Percentiles rank a stretch among this genome's conserved stretches.
Evolutionary conservation across 2,113 vertebrate species (phyloP).

Genomic region (Eira barbara): DNA sequence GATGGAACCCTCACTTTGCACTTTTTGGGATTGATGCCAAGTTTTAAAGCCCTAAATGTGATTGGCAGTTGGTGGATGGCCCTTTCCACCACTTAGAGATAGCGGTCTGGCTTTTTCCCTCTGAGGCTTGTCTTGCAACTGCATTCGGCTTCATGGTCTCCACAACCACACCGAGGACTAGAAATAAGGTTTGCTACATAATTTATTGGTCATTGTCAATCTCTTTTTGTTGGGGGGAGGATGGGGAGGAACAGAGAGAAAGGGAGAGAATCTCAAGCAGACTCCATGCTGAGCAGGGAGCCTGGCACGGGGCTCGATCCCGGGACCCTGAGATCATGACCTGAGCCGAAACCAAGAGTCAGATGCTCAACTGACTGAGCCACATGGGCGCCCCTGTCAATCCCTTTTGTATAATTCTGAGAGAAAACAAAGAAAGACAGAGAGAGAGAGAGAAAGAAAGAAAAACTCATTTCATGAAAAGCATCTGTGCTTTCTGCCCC

Average conservation of each 20-base stretch:
- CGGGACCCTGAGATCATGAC: not conserved
- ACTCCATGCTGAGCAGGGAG: not conserved
- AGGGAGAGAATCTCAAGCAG: not conserved
- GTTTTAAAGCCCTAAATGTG: constrained; percentile 13
- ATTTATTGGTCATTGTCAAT: not conserved
- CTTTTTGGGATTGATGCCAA: constrained; percentile 19
- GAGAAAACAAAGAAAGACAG: not conserved
- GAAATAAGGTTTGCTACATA: not conserved
- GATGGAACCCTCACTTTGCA: constrained; percentile 4
- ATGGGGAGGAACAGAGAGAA: not conserved
- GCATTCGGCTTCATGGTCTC: not conserved
- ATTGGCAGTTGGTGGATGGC: not conserved
- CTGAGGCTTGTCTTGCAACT: not conserved
- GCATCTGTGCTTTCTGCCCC: not conserved
- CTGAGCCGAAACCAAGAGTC: not conserved
- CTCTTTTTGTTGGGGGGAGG: not conserved
- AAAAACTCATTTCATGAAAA: not conserved
- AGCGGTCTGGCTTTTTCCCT: not conserved
- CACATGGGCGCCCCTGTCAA: not conserved
- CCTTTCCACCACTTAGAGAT: not conserved
- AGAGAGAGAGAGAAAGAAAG: not conserved
- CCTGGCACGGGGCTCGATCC: not conserved
- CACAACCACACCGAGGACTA: not conserved
- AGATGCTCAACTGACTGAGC: not conserved
- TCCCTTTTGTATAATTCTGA: not conserved